Conservation (phyloP, 1,140 invertebrate species). For the Dolichoris vasculosae region DNA sequence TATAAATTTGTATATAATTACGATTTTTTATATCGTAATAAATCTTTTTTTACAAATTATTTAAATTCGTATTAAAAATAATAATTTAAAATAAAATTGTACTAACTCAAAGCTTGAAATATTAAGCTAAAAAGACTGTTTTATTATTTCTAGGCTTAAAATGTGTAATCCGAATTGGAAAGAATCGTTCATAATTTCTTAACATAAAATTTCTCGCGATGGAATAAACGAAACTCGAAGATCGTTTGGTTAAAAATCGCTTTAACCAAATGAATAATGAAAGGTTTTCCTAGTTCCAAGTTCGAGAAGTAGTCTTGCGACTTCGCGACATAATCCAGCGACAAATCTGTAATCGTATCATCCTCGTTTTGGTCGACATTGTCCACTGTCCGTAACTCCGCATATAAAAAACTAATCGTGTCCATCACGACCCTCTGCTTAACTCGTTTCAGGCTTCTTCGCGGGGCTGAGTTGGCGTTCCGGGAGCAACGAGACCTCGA, state of each 20-base stretch:
- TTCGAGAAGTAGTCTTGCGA: not conserved
- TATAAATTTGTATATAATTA: no score
- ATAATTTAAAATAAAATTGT: no score
- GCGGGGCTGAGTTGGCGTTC: slow-evolving; percentile 67
- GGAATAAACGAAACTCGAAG: not conserved
- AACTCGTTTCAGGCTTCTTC: slow-evolving; percentile 68
- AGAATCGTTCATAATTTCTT: no score
- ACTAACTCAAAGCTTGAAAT: no score
- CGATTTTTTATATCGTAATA: no score
- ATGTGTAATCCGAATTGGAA: no score
- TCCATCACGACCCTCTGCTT: slow-evolving; percentile 40
- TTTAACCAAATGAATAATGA: no score
- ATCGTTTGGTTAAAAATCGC: not conserved
- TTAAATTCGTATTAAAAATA: no score
- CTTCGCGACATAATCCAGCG: not conserved
- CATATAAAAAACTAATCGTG: slow-evolving; percentile 20
- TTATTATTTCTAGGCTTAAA: no score
- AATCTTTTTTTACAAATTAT: no score
- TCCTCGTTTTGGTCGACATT: slow-evolving; percentile 11
- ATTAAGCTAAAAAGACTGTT: no score
- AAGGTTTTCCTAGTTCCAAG: not conserved
- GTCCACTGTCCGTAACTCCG: not conserved
- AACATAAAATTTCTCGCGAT: no score
- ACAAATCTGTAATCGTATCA: slow-evolving; percentile 17
- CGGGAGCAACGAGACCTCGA: slow-evolving; percentile 51